Evolutionary conservation across 2,113 vertebrate genomes (phyloP), one percentile per base, ranked within the genome.

Genomic region (Gymnarchus niloticus): DNA sequence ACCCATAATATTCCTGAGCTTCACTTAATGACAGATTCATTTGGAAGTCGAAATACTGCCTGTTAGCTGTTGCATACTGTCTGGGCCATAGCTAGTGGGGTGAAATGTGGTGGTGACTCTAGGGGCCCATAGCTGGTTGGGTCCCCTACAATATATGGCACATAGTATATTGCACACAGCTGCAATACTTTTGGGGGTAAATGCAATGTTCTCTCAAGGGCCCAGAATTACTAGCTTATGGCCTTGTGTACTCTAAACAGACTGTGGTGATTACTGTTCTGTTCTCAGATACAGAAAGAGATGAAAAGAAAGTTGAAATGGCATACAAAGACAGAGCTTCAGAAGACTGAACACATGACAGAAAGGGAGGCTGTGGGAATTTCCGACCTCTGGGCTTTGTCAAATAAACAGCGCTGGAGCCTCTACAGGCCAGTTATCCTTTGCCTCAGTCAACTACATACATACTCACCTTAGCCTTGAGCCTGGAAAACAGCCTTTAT

Each of bases 391-490:
- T 83, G 84, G 88, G 10, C 59, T 6, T 80, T 91, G 52, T 25
- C 76, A 1, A 78, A 37, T 14, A 44, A 5, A 19, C 81, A 89
- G 19, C 89, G 88, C 56, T 90, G 89, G 88, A 85, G 83, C 17
- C 83, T 89, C 12, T 90, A 91, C 86, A 88, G 90, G 90, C 89
- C 21, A 86, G 46, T 77, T 9, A 65, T 19, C 41, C 33, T 2
- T 28, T 44, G 7, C 56, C 12, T 3, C 17, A 41, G 23, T n/a
- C 73, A 61, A 56, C 10, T 25, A 2, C 37, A 41, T 6, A 28
- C 48, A 52, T 52, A 48, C 19, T n/a, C 6, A n/a, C 21, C 41
- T 77, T 28, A 19, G 21, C 17, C 41, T 46, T 44, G 17, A n/a
- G 14, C 2, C 69, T 21, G 28, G 2, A 77, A 77, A 65, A n/a